These are phyloP conservation scores for Arvicanthis niloticus DNA, from an alignment of 2,113 vertebrate genomes.

Conservation along the genomic window DNA sequence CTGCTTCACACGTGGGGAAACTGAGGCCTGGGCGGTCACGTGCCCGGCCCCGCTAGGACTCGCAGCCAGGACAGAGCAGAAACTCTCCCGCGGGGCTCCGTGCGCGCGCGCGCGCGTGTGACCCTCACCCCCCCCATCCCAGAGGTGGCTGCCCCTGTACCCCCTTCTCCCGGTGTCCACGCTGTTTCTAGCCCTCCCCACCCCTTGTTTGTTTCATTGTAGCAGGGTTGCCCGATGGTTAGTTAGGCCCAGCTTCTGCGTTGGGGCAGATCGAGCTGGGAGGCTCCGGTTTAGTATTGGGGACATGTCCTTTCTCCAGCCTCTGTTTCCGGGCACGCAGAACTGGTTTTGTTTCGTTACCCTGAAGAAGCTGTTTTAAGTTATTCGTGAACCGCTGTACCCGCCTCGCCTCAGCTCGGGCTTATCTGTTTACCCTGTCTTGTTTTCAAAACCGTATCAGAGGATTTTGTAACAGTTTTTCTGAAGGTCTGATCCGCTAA, in stretches of 20 bases:
- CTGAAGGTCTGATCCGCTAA: background rate
- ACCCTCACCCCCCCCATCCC: background rate
- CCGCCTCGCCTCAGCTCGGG: background rate
- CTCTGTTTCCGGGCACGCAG: slow-evolving; percentile 4
- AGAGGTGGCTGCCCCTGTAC: background rate
- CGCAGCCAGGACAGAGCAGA: background rate
- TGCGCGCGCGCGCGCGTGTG: background rate
- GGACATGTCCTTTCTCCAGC: background rate
- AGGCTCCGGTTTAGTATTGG: background rate
- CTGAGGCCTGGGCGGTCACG: background rate
- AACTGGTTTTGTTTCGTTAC: background rate
- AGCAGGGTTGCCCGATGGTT: background rate
- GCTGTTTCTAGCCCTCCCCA: too few relatives aligned
- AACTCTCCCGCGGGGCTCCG: background rate
- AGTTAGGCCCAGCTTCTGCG: background rate
- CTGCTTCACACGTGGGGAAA: background rate
- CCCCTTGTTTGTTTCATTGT: background rate
- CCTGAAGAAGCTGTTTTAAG: background rate
- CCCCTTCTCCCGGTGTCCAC: background rate
- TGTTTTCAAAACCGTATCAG: background rate
- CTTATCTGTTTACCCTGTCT: background rate
- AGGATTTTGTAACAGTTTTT: background rate
- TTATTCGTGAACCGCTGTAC: background rate
- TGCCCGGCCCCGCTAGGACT: background rate
- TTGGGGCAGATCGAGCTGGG: background rate